Evolutionary conservation across 2,113 vertebrate genomes (phyloP).

Genomic region (Suricata suricatta): DNA sequence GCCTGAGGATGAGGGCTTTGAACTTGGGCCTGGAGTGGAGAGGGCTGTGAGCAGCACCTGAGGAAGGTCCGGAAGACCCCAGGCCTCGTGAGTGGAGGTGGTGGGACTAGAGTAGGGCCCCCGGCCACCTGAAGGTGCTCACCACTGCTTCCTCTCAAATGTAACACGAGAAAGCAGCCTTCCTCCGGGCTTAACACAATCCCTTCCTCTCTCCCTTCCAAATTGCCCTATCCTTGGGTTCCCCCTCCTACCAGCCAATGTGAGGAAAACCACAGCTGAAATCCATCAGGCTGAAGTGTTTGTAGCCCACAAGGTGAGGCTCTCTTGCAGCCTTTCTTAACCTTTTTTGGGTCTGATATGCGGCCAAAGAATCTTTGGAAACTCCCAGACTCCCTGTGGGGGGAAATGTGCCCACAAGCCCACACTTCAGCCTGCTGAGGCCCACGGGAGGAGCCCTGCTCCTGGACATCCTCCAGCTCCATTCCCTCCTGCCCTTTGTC

Average conservation of each 20-base stretch:
- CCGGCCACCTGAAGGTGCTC: background rate
- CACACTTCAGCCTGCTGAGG: background rate
- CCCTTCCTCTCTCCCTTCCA: background rate
- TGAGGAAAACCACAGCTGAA: background rate
- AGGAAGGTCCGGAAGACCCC: background rate
- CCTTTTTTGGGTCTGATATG: background rate
- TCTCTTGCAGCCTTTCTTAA: background rate
- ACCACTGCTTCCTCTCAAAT: background rate
- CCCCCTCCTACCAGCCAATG: rapidly evolving
- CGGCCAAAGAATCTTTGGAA: background rate
- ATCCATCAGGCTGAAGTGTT: background rate
- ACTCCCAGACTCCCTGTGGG: background rate
- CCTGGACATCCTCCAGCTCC: background rate
- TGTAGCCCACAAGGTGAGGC: background rate
- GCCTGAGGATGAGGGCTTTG: background rate
- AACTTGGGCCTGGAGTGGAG: background rate
- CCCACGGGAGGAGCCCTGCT: background rate
- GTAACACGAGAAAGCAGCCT: background rate
- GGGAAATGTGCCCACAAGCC: background rate
- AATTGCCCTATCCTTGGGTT: background rate
- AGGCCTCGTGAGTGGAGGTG: too few relatives aligned
- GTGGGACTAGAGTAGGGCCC: background rate
- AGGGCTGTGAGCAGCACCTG: background rate
- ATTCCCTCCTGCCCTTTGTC: background rate
- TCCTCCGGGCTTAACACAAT: too few relatives aligned